phyloP scores from a whole-genome alignment of 2,888 invertebrate genomes.

The Sinopyrophorus schimmeli region DNA sequence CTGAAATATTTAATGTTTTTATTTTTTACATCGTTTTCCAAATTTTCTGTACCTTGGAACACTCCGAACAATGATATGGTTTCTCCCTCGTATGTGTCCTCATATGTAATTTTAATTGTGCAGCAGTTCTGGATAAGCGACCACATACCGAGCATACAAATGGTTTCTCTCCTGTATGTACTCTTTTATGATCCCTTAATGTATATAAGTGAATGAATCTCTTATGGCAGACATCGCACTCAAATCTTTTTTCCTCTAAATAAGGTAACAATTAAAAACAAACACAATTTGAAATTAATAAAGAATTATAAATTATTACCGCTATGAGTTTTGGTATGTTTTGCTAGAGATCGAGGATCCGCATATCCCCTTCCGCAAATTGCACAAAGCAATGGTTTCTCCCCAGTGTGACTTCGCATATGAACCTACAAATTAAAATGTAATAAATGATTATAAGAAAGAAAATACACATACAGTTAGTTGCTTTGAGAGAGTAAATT shows the following conservation, averaged over 20 bases:
- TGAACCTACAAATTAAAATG: slow-evolving; percentile 40
- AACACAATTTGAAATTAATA: no score
- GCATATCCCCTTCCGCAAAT: slow-evolving; percentile 41
- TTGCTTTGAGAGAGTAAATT: slow-evolving; percentile 41
- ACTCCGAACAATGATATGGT: slow-evolving; percentile 41
- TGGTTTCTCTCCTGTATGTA: slow-evolving; percentile 43
- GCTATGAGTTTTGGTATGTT: slow-evolving; percentile 43
- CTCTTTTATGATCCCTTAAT: slow-evolving; percentile 40
- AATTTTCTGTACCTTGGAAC: slow-evolving; percentile 39
- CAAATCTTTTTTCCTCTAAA: slow-evolving; percentile 40
- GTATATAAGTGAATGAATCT: slow-evolving; percentile 43
- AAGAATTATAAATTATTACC: no score
- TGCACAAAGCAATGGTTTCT: slow-evolving; percentile 39
- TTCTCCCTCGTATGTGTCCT: slow-evolving; percentile 42
- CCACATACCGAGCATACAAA: slow-evolving; percentile 43
- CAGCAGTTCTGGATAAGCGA: slow-evolving; percentile 40
- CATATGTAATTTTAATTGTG: slow-evolving; percentile 42
- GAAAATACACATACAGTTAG: no score
- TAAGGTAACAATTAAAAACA: no score
- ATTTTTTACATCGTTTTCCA: no score
- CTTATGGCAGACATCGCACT: slow-evolving; percentile 41
- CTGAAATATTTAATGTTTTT: no score
- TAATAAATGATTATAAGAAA: no score
- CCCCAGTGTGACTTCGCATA: slow-evolving; percentile 41
- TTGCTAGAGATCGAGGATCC: slow-evolving; percentile 41